Conservation (phyloP, 1,140 invertebrate species). For the Gerris buenoi region DNA sequence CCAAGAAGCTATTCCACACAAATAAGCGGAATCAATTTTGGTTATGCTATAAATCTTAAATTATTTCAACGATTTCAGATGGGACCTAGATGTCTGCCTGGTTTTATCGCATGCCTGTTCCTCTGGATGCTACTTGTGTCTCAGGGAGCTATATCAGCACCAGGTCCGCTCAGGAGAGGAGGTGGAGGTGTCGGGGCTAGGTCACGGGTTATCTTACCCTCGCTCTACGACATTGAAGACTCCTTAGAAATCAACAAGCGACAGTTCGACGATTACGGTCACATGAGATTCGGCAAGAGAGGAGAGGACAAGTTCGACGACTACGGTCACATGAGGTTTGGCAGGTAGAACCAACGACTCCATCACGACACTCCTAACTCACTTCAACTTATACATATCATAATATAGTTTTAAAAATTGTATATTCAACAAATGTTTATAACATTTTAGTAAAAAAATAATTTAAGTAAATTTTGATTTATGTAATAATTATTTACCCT, state of each 20-base stretch:
- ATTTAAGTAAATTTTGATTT: no score
- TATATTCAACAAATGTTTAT: no score
- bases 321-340: conserved; percentile 12
- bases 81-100: background rate
- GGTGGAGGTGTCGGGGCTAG: background rate
- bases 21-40: background rate
- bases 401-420: no score
- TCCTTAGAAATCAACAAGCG: conserved; percentile 8
- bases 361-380: no score
- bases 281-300: conserved; percentile 13
- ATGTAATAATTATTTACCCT: no score
- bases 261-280: conserved; percentile 12
- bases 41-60: background rate
- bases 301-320: conserved; percentile 10
- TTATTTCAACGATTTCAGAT: background rate
- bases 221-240: conserved; percentile 2
- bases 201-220: background rate
- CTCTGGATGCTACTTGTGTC: background rate
- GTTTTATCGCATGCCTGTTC: background rate
- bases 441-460: no score
- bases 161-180: background rate
- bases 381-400: no score
- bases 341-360: no score
- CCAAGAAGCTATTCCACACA: background rate
- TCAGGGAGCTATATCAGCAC: background rate